These are phyloP conservation scores for Notolepis coatsorum DNA, from an alignment of 2,797 vertebrate genomes.

Conservation along the genomic window DNA sequence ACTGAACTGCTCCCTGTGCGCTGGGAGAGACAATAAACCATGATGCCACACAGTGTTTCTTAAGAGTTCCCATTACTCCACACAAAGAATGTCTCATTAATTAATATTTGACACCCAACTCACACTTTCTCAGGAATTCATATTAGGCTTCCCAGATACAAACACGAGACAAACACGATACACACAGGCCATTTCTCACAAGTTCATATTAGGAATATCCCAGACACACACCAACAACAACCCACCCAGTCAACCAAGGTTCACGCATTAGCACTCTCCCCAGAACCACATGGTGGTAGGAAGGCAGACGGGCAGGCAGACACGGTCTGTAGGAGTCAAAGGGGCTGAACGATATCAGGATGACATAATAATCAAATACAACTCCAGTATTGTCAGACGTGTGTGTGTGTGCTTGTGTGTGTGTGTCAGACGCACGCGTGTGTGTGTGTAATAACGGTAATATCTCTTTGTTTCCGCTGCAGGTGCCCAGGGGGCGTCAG, in stretches of 20 bases:
- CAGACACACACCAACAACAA: conserved; percentile 10
- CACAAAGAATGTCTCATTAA: too few species aligned
- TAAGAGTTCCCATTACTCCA: not conserved
- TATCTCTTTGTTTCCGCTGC: conserved; percentile 55
- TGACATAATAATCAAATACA: conserved; percentile 62
- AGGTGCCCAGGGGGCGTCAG: conserved; percentile 19
- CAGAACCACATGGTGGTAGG: conserved; percentile 28
- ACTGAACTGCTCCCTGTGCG: conserved; percentile 44
- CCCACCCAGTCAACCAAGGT: conserved; percentile 38
- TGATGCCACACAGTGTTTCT: too few species aligned
- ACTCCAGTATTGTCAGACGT: conserved; percentile 38
- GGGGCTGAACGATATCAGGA: conserved; percentile 67
- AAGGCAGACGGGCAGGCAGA: conserved; percentile 1
- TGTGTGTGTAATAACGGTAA: conserved; percentile 63
- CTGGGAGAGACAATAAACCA: conserved; percentile 12
- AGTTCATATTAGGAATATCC: too few species aligned
- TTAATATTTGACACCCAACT: not conserved
- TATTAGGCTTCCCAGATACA: conserved; percentile 4
- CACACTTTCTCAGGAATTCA: too few species aligned
- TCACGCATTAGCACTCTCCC: conserved; percentile 36
- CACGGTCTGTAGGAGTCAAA: conserved; percentile 47
- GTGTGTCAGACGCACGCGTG: too few species aligned
- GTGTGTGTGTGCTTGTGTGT: conserved; percentile 17
- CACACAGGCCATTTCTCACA: too few species aligned
- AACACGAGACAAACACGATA: not conserved